Base-by-base conservation (phyloP, 2,797 vertebrate genomes). In the Orientallactaga sibirica region DNA sequence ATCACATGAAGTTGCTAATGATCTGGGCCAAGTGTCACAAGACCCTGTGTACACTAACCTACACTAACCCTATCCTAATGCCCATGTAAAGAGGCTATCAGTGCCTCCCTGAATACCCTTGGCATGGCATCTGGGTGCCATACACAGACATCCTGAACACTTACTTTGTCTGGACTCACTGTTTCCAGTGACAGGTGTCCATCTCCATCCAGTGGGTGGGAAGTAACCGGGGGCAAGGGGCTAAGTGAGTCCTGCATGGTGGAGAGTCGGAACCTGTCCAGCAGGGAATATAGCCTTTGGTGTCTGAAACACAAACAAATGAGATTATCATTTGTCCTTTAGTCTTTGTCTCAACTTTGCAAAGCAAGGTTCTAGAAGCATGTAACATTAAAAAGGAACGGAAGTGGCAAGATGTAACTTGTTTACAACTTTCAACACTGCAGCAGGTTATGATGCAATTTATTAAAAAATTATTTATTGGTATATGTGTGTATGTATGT, bases 201-300 rank as follows among this genome's bases (percentile, higher is more conserved):
- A 58, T 99, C 98, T 77, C 99, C 99, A 88, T 99, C 99, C 86
- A 99, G 97, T 0, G 99, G 99, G 97, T 99, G 99, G 74, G 99
- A 98, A n/a, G 99, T 99, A 87, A 99, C 97, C 2, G 98, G 98
- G 93, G 99, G 98, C 2, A 98, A 93, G 48, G 99, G 99, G 97
- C 99, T 99, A 2, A 92, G 96, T 4, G 98, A 99, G 89, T 98
- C 98, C 20, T 99, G 99, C 0, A 99, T 98, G 1, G 99, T 98
- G 86, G 98, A 99, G 64, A 99, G 98, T 97, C 99, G 98, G 96
- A 99, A 99, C 97, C 99, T 99, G 98, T 99, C 99, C 99, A 99
- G 98, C 98, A 99, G 99, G 14, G 99, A 99, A 98, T 99, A 99
- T 93, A 99, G 99, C 98, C 99, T 98, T 98, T 99, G 99, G 98